Conservation (phyloP, 2,888 invertebrate species). For the Dicranocentrus wangi region DNA sequence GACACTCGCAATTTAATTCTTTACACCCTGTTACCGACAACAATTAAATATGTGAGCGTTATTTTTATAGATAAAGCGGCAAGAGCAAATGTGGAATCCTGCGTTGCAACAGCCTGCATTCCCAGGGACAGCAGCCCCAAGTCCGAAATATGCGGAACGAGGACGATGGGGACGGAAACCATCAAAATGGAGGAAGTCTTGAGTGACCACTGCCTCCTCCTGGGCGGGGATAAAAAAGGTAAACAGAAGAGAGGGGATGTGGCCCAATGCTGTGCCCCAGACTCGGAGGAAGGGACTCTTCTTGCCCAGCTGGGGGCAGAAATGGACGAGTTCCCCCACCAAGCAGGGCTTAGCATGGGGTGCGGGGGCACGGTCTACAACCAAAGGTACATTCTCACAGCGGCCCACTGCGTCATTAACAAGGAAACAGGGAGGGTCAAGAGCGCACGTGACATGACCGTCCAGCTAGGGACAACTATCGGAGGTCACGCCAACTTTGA, state of each 20-base stretch:
- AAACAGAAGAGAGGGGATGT: neutral
- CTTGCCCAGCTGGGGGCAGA: neutral
- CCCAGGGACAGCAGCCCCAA: too few species aligned
- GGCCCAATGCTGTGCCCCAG: neutral
- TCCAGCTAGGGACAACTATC: neutral
- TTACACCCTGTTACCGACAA: too few species aligned
- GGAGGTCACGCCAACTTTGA: neutral
- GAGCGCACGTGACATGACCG: neutral
- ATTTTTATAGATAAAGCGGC: too few species aligned
- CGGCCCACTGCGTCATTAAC: constrained; percentile 9
- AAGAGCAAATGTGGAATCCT: too few species aligned
- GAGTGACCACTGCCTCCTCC: neutral
- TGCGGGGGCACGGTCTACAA: constrained; percentile 30
- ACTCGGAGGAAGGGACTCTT: neutral
- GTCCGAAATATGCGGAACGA: too few species aligned
- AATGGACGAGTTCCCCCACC: neutral
- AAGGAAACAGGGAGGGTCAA: too few species aligned
- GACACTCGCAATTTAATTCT: too few species aligned
- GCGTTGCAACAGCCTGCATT: too few species aligned
- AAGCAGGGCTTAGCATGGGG: neutral
- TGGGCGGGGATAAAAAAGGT: too few species aligned
- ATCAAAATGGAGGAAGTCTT: neutral
- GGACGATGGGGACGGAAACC: too few species aligned
- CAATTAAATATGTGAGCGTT: too few species aligned
- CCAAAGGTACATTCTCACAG: constrained; percentile 18